A percentile compares a stretch with the other conserved stretches of the same genome.
phyloP scores from a whole-genome alignment of 1,140 invertebrate genomes.

The Drosophila pseudoananassae region DNA sequence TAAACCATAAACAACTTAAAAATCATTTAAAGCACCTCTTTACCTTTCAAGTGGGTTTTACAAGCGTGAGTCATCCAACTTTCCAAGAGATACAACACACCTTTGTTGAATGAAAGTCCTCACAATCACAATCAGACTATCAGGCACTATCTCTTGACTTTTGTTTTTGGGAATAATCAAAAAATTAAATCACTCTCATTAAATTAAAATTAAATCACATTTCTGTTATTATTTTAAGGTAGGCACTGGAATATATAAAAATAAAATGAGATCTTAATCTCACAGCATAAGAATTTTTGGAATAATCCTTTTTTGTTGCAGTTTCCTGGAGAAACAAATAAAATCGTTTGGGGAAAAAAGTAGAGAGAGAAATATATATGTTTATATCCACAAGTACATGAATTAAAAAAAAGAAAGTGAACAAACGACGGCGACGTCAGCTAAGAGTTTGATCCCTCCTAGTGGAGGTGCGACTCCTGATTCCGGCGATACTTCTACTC shows the following conservation, averaged over 20 bases:
- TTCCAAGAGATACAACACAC: background rate
- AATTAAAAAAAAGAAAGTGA: conserved; percentile 1
- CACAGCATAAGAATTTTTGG: background rate
- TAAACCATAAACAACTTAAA: background rate
- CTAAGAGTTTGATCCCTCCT: background rate
- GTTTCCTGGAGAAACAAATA: background rate
- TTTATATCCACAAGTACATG: conserved; percentile 7
- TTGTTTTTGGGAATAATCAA: background rate
- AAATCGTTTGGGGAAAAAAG: conserved; percentile 5
- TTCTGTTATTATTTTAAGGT: background rate
- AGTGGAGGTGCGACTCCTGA: background rate
- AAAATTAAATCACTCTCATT: no score
- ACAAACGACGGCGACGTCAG: conserved; percentile 9
- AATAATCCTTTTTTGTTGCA: background rate
- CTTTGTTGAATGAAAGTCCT: background rate
- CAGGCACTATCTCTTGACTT: background rate
- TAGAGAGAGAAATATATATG: conserved; percentile 21
- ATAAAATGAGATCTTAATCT: conserved; percentile 1
- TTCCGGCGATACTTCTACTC: background rate
- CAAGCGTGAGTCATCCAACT: background rate
- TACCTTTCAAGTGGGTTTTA: background rate
- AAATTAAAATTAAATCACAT: no score
- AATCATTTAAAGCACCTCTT: background rate
- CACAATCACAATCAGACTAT: background rate
- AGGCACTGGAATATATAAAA: conserved; percentile 1